Evolutionary conservation across 1,140 invertebrate genomes (phyloP).

Genomic region (Gryllus bimaculatus): DNA sequence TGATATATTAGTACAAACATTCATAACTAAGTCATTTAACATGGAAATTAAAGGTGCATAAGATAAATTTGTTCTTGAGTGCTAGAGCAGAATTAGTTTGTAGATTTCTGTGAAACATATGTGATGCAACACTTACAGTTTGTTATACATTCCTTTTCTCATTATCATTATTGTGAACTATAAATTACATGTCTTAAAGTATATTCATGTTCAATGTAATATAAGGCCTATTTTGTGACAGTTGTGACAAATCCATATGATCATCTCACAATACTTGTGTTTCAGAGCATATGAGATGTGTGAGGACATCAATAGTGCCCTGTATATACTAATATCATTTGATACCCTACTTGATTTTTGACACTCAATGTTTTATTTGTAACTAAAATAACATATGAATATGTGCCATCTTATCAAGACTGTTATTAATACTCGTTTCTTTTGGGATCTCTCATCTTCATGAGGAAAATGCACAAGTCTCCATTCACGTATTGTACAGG

Average conservation of each 20-base stretch:
- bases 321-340: neutral
- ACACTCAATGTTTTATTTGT: too few relatives aligned
- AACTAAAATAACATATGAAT: too few relatives aligned
- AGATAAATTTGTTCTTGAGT: neutral
- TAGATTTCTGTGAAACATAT: neutral
- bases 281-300: neutral
- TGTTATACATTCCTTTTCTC: neutral
- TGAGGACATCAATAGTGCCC: neutral
- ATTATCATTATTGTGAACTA: neutral
- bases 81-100: neutral
- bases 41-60: neutral
- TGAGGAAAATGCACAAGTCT: too few relatives aligned
- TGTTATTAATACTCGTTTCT: too few relatives aligned
- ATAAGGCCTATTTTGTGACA: neutral
- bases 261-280: neutral
- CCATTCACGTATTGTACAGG: too few relatives aligned
- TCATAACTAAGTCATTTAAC: neutral
- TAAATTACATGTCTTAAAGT: neutral
- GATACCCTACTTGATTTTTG: too few relatives aligned
- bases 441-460: too few relatives aligned
- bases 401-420: too few relatives aligned
- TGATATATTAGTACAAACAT: neutral
- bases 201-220: neutral
- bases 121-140: neutral
- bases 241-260: neutral